Evolutionary conservation across 2,888 invertebrate species (phyloP), one percentile per base, ranked within the genome.

Genomic region (Ethmia dodecea): DNA sequence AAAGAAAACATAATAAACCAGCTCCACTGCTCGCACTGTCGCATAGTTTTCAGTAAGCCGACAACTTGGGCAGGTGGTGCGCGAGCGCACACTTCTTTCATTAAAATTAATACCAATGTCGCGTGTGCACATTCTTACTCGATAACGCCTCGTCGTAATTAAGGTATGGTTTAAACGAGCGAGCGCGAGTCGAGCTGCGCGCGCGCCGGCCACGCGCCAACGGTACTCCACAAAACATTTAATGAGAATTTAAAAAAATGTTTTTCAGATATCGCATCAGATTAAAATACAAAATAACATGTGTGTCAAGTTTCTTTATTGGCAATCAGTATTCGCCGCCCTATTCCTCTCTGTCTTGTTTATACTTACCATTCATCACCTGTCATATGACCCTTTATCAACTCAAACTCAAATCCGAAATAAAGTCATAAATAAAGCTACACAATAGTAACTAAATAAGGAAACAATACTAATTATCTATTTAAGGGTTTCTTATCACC

Each of bases 101-200:
- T 84, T 86, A 83, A 83, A 83, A 86, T 84, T 86, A 84, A 86
- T 86, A 84, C 83, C 81, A 74, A 80, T 84, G 84, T 86, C 84
- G 84, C 84, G 84, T 81, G 83, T 81, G 78, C 80, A 78, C 83
- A 86, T 86, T 86, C 84, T 83, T 86, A 81, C 81, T 70, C 77
- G 84, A 84, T 84, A 86, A 83, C 84, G 84, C 84, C 80, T 80
- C 65, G 63, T 47, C 65, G 81, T 83, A 86, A 86, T 84, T 84
- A 86, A 84, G 80, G 79, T 66, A 70, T 67, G 77, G 69, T 67
- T 76, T 64, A 65, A 62, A 55, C 58, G 56, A 53, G 57, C 60
- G 60, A 69, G 78, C 75, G 47, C 56, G 66, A 64, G 61, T 41
- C 42, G 36, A 47, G 52, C 13, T 42, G 31, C 34, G 47, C 49